These are phyloP conservation scores for Physella acuta DNA, from an alignment of 1,140 invertebrate species.

Conservation along the genomic window DNA sequence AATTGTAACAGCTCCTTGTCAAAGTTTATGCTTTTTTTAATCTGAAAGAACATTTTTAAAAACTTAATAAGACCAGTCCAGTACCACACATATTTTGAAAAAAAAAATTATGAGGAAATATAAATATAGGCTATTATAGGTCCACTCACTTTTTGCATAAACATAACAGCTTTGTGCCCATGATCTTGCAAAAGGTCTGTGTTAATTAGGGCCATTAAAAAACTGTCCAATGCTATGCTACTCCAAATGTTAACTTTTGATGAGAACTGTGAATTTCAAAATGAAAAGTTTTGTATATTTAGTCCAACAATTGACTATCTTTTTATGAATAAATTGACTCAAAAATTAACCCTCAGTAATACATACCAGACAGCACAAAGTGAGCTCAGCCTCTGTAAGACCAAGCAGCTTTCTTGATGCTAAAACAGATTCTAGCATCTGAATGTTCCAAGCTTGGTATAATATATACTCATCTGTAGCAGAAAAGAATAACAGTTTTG, in stretches of 20 bases:
- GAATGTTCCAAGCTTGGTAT: neutral
- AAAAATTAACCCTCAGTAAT: neutral
- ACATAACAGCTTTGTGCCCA: neutral
- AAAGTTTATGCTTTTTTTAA: too few species aligned
- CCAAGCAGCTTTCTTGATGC: neutral
- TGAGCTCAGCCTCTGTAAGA: neutral
- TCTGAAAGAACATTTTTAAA: too few species aligned
- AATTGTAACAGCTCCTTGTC: too few species aligned
- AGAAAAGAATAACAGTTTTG: too few species aligned
- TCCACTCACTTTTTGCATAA: neutral
- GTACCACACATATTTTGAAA: too few species aligned
- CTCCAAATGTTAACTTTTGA: neutral
- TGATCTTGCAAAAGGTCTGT: neutral
- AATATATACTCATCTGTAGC: neutral
- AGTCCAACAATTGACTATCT: too few species aligned
- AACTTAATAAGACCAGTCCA: too few species aligned
- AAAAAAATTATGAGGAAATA: too few species aligned
- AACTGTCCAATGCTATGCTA: neutral
- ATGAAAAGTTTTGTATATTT: too few species aligned
- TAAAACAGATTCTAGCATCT: conserved; percentile 7
- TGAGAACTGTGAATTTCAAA: conserved; percentile 3
- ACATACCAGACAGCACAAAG: neutral
- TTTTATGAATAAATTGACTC: too few species aligned
- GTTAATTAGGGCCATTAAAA: neutral
- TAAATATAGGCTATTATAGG: neutral